Percentiles rank a stretch among this genome's conserved stretches.
phyloP scores from a whole-genome alignment of 1,140 invertebrate species.

The Trypoxylus dichotomus region DNA sequence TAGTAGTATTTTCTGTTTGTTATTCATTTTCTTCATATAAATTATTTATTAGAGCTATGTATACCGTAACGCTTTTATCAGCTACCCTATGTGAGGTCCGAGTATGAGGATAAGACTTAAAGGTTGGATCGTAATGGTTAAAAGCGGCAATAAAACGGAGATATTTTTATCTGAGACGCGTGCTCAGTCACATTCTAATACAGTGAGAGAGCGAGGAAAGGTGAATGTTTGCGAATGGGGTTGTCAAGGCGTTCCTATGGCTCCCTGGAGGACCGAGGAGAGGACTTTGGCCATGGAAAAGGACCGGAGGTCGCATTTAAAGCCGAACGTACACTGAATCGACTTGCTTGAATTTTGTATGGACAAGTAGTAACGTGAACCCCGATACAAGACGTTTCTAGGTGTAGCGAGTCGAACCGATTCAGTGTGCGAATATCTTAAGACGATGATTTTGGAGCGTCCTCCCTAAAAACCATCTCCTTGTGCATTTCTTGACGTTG shows the following conservation, averaged over 20 bases:
- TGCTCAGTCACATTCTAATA: slow-evolving; percentile 41
- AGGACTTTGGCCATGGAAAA: slow-evolving; percentile 13
- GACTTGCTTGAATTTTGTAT: slow-evolving; percentile 14
- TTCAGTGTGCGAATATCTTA: background rate
- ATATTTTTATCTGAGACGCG: slow-evolving; percentile 17
- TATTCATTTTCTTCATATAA: too few relatives aligned
- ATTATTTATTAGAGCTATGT: too few relatives aligned
- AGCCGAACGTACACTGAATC: too few relatives aligned
- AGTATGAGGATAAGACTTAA: background rate
- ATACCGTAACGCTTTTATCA: too few relatives aligned
- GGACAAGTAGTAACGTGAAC: too few relatives aligned
- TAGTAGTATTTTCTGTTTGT: too few relatives aligned
- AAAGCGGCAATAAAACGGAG: slow-evolving; percentile 7
- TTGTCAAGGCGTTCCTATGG: slow-evolving; percentile 47
- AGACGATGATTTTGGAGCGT: slow-evolving; percentile 5
- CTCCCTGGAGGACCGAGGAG: slow-evolving; percentile 36
- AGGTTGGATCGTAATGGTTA: background rate
- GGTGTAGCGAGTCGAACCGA: too few relatives aligned
- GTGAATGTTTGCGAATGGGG: slow-evolving; percentile 49
- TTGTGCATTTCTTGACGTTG: slow-evolving; percentile 28
- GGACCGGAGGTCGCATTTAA: background rate
- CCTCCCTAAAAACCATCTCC: slow-evolving; percentile 37
- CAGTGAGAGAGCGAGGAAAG: slow-evolving; percentile 38
- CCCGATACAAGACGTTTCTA: too few relatives aligned
- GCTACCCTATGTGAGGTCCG: background rate